phyloP scores from a whole-genome alignment of 2,797 vertebrate species.

The Enoplosus armatus region DNA sequence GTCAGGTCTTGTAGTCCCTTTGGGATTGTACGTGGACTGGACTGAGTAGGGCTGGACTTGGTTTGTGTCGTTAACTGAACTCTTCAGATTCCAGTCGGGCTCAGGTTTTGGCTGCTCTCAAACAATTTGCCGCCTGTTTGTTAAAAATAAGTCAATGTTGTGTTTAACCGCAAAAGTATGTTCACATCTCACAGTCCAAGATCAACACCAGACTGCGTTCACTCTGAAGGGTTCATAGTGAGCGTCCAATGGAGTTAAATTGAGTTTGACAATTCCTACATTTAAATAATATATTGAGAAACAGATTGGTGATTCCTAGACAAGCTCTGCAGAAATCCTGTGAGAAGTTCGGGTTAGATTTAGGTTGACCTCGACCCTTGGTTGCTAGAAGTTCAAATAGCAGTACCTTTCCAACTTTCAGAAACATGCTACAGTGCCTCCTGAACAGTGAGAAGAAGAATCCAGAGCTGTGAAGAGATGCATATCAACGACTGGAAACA shows the following conservation, averaged over 20 bases:
- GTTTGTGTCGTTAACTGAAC: background rate
- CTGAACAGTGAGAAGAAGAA: slow-evolving; percentile 1
- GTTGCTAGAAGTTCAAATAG: background rate
- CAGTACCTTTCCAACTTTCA: background rate
- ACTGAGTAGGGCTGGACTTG: background rate
- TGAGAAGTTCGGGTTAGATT: too few relatives aligned
- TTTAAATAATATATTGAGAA: background rate
- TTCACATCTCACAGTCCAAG: too few relatives aligned
- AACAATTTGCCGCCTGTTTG: too few relatives aligned
- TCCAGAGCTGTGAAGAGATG: slow-evolving; percentile 1
- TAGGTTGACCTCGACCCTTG: background rate
- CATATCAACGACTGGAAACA: background rate
- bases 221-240: too few relatives aligned
- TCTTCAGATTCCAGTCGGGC: too few relatives aligned
- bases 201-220: background rate
- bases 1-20: background rate
- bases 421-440: background rate
- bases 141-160: background rate
- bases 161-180: background rate
- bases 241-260: too few relatives aligned
- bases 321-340: background rate
- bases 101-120: too few relatives aligned
- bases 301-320: background rate
- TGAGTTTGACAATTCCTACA: background rate
- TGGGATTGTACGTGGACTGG: too few relatives aligned